A percentile compares a stretch with the other conserved stretches of the same genome.
Evolutionary conservation across 92 coral and sea anemone species (phyloP).

Genomic region (Chrysogorgia sp.): DNA sequence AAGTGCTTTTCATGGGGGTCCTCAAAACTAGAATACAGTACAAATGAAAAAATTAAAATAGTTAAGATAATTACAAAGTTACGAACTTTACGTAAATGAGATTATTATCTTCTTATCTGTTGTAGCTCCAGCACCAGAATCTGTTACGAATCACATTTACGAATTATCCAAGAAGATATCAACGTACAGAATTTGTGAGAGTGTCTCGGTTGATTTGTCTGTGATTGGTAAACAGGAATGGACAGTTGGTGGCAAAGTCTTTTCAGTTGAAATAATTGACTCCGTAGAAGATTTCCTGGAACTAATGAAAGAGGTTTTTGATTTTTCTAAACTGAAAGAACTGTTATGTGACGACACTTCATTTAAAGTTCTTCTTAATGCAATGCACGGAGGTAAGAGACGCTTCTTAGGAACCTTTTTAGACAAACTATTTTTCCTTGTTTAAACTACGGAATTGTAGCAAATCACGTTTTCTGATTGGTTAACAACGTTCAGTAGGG

Average conservation of each 20-base stretch:
- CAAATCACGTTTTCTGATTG: neutral
- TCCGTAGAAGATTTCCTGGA: slow-evolving; percentile 83
- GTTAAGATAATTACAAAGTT: no score
- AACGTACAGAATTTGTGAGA: slow-evolving; percentile 78
- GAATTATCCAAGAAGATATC: slow-evolving; percentile 66
- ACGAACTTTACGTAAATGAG: no score
- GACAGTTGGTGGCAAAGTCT: slow-evolving; percentile 71
- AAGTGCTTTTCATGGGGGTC: no score
- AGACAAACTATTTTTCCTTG: neutral
- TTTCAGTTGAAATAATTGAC: slow-evolving; percentile 79
- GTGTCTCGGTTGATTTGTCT: slow-evolving; percentile 68
- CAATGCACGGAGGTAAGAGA: slow-evolving; percentile 88
- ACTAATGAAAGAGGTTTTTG: slow-evolving; percentile 92
- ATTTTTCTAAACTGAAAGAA: slow-evolving; percentile 73
- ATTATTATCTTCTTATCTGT: neutral
- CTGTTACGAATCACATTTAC: slow-evolving; percentile 78
- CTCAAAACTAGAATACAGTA: no score
- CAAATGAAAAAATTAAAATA: no score
- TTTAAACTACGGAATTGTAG: neutral
- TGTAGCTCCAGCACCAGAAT: slow-evolving; percentile 95
- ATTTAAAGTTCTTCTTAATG: slow-evolving; percentile 71
- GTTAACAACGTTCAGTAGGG: no score
- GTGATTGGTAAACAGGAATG: slow-evolving; percentile 75
- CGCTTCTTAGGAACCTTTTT: neutral
- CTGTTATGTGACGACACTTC: slow-evolving; percentile 67